phyloP scores from a whole-genome alignment of 2,888 invertebrate genomes.

The Belgica antarctica region DNA sequence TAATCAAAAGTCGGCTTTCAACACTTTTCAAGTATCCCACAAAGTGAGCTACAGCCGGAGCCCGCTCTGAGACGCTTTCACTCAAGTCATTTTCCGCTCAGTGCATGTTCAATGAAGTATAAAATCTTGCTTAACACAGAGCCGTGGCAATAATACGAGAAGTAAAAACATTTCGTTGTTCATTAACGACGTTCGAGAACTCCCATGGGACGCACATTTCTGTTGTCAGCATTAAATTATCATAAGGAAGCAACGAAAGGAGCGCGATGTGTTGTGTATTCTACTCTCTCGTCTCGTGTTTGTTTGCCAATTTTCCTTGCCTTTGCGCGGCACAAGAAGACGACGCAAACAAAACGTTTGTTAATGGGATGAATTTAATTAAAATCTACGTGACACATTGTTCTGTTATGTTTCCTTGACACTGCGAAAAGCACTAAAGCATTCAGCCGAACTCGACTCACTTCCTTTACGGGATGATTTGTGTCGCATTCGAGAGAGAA shows the following conservation, averaged over 20 bases:
- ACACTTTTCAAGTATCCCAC: no score
- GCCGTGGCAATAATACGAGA: no score
- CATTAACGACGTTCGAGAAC: conserved; percentile 23
- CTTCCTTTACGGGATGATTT: background rate
- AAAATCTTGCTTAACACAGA: background rate
- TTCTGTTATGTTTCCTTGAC: background rate
- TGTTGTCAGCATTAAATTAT: conserved; percentile 35
- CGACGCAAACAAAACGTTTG: conserved; percentile 27
- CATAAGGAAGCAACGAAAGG: conserved; percentile 12
- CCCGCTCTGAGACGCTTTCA: background rate
- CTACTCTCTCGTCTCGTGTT: background rate
- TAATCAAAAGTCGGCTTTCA: no score
- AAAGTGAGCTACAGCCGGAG: no score
- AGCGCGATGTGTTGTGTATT: background rate
- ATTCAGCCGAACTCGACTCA: background rate
- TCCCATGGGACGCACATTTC: conserved; percentile 30
- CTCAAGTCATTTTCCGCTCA: conserved; percentile 5
- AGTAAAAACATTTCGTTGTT: conserved; percentile 13
- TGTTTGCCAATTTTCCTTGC: background rate
- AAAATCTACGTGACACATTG: conserved; percentile 39
- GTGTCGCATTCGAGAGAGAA: background rate
- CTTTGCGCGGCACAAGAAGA: background rate
- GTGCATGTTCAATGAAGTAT: conserved; percentile 7
- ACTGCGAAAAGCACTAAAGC: conserved; percentile 4
- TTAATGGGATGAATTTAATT: conserved; percentile 40